A percentile compares a stretch with the other conserved stretches of the same genome.
Evolutionary conservation across 2,113 vertebrate genomes (phyloP).

Genomic region (Gymnobelideus leadbeateri): DNA sequence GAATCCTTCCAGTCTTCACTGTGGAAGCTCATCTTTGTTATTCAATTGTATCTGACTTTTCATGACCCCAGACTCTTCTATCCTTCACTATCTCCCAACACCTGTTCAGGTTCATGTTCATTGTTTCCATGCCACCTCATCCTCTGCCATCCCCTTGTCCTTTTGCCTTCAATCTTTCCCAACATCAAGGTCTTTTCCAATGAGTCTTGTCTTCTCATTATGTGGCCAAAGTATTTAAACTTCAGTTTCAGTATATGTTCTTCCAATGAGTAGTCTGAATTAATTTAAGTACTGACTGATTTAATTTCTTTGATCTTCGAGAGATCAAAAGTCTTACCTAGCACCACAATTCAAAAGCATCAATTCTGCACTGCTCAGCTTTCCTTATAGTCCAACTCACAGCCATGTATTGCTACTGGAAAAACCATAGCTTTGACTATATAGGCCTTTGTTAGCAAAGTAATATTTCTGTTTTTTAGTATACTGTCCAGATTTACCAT

Average conservation of each 20-base stretch:
- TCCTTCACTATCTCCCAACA: background rate
- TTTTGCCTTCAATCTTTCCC: background rate
- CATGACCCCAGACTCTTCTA: background rate
- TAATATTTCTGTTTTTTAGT: background rate
- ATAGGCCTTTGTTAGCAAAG: too few species aligned
- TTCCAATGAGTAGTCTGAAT: background rate
- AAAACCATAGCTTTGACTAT: background rate
- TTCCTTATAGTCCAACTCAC: background rate
- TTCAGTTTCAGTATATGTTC: too few species aligned
- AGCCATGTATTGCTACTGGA: background rate
- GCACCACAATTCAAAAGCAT: background rate
- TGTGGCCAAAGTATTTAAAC: background rate
- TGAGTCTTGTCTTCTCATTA: background rate
- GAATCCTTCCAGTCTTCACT: background rate
- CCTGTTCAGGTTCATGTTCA: background rate
- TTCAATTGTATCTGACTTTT: too few species aligned
- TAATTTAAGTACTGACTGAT: background rate
- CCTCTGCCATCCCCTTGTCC: background rate
- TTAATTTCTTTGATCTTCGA: background rate
- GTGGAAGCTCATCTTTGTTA: too few species aligned
- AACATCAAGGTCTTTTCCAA: background rate
- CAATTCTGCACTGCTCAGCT: background rate
- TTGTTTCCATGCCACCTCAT: background rate
- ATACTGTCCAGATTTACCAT: background rate
- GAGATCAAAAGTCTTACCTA: background rate